Evolutionary conservation across 1,140 invertebrate species (phyloP).

Genomic region (Mamestra configurata): DNA sequence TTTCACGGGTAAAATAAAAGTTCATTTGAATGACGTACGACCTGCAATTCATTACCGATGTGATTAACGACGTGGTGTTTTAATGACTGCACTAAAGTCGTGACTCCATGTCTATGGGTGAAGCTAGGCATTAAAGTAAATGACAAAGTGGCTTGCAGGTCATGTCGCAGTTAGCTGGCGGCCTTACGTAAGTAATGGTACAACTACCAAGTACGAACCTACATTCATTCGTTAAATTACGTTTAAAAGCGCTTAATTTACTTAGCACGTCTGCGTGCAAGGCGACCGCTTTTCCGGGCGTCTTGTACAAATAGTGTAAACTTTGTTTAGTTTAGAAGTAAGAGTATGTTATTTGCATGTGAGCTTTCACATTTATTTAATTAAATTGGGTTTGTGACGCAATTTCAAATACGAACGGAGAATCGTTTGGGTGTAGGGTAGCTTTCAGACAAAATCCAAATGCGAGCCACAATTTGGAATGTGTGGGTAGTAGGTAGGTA

Average conservation of each 20-base stretch:
- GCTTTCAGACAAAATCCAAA: not conserved
- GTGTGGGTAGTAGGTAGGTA: not conserved
- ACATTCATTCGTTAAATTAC: constrained; percentile 7
- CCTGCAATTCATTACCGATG: constrained; percentile 22
- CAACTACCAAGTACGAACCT: not conserved
- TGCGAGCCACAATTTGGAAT: not conserved
- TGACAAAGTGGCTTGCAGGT: constrained; percentile 17
- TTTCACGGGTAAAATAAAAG: not conserved
- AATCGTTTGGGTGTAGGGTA: not conserved
- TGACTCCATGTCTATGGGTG: constrained; percentile 31
- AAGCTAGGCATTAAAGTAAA: constrained; percentile 21
- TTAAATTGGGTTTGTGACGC: not conserved
- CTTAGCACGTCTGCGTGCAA: constrained; percentile 19
- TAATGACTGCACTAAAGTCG: constrained; percentile 40
- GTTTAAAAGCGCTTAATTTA: constrained; percentile 29
- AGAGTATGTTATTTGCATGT: not conserved
- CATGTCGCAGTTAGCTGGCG: not conserved
- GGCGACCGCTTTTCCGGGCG: not conserved
- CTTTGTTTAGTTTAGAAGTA: constrained; percentile 25
- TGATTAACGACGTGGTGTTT: constrained; percentile 26
- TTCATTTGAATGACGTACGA: constrained; percentile 13
- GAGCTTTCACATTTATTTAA: not conserved
- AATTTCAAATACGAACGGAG: not conserved
- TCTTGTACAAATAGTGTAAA: constrained; percentile 13
- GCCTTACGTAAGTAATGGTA: constrained; percentile 24